Base-by-base conservation (phyloP, 2,888 invertebrate genomes). In the Heliconius erato region DNA sequence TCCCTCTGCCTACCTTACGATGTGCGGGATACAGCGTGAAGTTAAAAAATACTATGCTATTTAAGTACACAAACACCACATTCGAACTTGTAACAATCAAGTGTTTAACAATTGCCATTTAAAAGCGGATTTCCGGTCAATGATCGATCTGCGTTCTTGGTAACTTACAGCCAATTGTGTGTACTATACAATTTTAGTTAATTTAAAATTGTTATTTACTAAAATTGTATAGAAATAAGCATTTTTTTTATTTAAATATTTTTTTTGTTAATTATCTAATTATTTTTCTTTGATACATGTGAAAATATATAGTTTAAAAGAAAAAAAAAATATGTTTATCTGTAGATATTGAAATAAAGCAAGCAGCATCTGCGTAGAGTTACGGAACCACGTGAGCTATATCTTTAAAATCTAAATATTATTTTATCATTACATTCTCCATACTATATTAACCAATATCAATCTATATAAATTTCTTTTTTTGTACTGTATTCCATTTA, bases 71-170 rank as follows among this genome's bases (percentile, higher is more conserved):
- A 23, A 74, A 59, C 14, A 32, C 14, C n/a, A n/a, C 59, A 59
- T 74, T 32, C 11, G 54, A 59, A 74, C 28, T 63, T 23, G 49
- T 32, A 19, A 35, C 74, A 59, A 59, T 76, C 14, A 63, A 14
- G n/a, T 35, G 40, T 76, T 44, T 67, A 28, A 19, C 67, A 65
- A 78, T 78, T 78, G 19, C 44, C 67, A 19, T 44, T 67, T 28
- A 67, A 44, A 65, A 67, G 44, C 67, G 78, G 78, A 78, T 78
- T 28, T 78, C 78, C 78, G 78, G 78, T 40, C 67, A 78, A 44
- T 78, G 78, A 78, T 78, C 78, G 78, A 67, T 78, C 49, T 78
- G 78, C 78, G 63, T 49, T 78, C 40, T 14, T 49, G 49, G 44
- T 78, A 78, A 19, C 49, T 67, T n/a, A 35, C 26, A 76, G n/a